phyloP scores from a whole-genome alignment of 2,113 vertebrate genomes.

The Otus sunia region DNA sequence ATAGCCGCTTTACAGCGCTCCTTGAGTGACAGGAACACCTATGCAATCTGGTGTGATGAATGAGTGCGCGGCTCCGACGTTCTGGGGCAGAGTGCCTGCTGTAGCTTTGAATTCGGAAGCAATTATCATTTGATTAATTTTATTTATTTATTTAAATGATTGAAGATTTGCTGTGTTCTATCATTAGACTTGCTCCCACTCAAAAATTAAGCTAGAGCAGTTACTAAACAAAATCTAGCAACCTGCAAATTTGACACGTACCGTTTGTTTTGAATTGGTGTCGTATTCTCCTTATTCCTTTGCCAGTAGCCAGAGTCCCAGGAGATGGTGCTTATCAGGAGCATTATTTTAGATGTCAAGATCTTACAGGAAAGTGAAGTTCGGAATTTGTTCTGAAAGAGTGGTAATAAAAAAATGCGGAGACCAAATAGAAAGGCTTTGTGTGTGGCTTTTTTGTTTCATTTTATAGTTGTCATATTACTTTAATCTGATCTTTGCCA shows the following conservation, averaged over 20 bases:
- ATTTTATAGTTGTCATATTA: background rate
- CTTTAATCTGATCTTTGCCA: background rate
- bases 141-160: conserved; percentile 46
- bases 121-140: conserved; percentile 57
- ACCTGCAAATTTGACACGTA: conserved; percentile 39
- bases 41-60: conserved; percentile 58
- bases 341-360: conserved; percentile 23
- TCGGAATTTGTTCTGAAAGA: conserved; percentile 37
- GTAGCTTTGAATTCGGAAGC: conserved; percentile 35
- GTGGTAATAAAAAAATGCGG: background rate
- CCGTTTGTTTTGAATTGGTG: conserved; percentile 51
- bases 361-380: conserved; percentile 26
- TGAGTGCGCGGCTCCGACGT: conserved; percentile 14
- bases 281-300: background rate
- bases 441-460: background rate
- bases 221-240: conserved; percentile 43
- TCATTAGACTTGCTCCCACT: conserved; percentile 49
- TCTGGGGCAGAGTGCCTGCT: conserved; percentile 37
- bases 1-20: conserved; percentile 16
- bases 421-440: background rate
- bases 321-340: background rate
- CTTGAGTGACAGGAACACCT: conserved; percentile 62
- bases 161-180: conserved; percentile 24
- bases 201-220: conserved; percentile 22
- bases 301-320: conserved; percentile 11